Conservation (phyloP, 2,797 vertebrate species). For the Limosa lapponica region DNA sequence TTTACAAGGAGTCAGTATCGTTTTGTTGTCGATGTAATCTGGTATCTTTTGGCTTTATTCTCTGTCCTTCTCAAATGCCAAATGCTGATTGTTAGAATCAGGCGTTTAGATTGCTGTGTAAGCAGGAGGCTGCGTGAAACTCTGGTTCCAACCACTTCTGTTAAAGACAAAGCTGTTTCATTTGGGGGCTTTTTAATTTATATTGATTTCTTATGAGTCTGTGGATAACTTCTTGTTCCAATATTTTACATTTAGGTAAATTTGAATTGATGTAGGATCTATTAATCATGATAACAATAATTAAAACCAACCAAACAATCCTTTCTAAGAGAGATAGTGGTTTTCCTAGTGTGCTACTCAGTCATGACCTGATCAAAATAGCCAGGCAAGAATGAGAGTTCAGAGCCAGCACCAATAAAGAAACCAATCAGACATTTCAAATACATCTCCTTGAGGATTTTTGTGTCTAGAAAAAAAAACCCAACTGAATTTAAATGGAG, state of each 20-base stretch:
- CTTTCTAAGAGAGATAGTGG: not conserved
- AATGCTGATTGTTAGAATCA: not conserved
- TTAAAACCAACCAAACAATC: not conserved
- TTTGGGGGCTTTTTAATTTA: not conserved
- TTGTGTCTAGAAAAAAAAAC: not conserved
- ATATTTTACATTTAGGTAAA: not conserved
- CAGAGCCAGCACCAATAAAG: constrained; percentile 1
- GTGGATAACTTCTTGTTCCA: not conserved
- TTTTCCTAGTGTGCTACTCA: not conserved
- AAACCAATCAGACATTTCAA: constrained; percentile 16
- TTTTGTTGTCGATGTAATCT: not conserved
- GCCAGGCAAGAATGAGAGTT: not conserved
- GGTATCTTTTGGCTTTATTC: not conserved
- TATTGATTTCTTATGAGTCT: not conserved
- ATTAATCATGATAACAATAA: not conserved
- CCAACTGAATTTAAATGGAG: not conserved
- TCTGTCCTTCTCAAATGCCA: not conserved
- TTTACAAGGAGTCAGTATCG: not conserved
- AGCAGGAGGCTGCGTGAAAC: not conserved
- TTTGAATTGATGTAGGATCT: not conserved
- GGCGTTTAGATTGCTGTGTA: not conserved
- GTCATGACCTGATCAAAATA: not conserved
- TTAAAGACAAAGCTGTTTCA: not conserved
- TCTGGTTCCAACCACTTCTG: not conserved
- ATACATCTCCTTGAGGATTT: constrained; percentile 15